A percentile compares a stretch with the other conserved stretches of the same genome.
Evolutionary conservation across 2,113 vertebrate genomes (phyloP).

Genomic region (Mirounga angustirostris): DNA sequence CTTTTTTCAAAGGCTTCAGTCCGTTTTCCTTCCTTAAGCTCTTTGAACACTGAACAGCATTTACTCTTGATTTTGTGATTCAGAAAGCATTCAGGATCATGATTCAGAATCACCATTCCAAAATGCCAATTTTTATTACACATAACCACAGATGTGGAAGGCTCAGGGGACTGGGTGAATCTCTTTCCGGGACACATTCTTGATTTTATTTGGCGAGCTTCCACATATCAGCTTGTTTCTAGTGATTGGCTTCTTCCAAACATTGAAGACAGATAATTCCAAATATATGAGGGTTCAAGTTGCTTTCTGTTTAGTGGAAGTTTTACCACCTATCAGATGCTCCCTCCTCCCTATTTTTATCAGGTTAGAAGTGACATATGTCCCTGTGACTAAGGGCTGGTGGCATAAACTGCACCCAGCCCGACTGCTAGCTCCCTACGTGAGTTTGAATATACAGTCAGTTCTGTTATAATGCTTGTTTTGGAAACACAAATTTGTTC

Average conservation of each 20-base stretch:
- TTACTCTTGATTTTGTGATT: constrained; percentile 43
- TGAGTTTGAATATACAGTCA: neutral
- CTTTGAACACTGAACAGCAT: neutral
- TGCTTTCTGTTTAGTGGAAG: constrained; percentile 17
- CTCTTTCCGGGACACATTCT: neutral
- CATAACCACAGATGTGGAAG: neutral
- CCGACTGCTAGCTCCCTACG: accelerated
- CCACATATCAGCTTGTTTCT: neutral
- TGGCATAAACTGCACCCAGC: accelerated
- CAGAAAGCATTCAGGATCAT: neutral
- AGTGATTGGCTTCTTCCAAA: constrained; percentile 1
- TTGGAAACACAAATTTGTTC: constrained; percentile 27
- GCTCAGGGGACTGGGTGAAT: neutral
- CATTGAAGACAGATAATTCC: neutral
- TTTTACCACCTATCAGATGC: neutral
- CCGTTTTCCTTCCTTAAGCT: neutral
- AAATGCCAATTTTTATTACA: constrained; percentile 43
- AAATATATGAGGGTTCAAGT: neutral
- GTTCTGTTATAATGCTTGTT: neutral
- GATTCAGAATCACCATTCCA: neutral
- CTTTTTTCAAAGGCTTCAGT: neutral
- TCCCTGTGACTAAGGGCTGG: neutral
- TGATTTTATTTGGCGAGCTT: constrained; percentile 21
- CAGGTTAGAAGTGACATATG: neutral
- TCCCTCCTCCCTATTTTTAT: neutral